These are phyloP conservation scores for Noctua pronuba DNA, from an alignment of 2,888 invertebrate genomes.

Conservation along the genomic window DNA sequence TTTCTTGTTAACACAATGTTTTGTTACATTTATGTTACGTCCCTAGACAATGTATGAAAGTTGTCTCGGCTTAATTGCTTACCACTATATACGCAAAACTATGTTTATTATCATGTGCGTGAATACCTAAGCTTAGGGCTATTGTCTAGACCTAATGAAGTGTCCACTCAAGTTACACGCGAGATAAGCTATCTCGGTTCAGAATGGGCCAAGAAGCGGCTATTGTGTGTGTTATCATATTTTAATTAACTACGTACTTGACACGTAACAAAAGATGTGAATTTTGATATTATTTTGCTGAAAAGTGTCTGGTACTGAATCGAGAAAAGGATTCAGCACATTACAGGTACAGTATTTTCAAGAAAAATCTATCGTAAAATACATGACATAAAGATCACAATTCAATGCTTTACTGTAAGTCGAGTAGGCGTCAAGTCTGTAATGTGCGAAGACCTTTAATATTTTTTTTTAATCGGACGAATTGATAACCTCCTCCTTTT, in stretches of 20 bases:
- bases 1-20: background rate
- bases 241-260: constrained; percentile 17
- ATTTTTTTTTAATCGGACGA: no score
- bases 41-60: constrained; percentile 8
- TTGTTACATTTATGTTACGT: background rate
- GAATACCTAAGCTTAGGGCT: constrained; percentile 18
- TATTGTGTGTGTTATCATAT: constrained; percentile 24
- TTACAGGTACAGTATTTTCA: background rate
- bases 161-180: constrained; percentile 37
- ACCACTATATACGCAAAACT: background rate
- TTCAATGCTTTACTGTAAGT: background rate
- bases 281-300: background rate
- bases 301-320: background rate
- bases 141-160: constrained; percentile 56
- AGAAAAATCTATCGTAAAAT: background rate
- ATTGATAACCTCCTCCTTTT: no score
- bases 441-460: background rate
- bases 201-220: constrained; percentile 13
- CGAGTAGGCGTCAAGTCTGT: background rate
- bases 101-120: constrained; percentile 7
- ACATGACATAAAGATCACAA: background rate
- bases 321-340: background rate
- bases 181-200: constrained; percentile 41
- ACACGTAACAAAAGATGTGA: background rate
- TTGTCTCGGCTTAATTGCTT: background rate